phyloP scores from a whole-genome alignment of 1,140 invertebrate species.

The Hylaeus volcanicus region DNA sequence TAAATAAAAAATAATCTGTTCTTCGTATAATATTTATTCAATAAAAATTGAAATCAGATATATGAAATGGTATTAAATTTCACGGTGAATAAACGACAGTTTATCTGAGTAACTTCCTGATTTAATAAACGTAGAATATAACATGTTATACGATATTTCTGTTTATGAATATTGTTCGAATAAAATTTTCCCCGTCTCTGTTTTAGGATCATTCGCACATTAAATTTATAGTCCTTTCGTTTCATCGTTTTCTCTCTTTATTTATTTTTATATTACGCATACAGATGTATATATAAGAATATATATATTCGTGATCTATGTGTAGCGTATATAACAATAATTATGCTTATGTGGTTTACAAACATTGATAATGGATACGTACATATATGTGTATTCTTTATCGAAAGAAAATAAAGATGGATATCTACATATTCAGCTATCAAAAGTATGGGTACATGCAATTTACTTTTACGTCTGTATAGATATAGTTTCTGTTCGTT shows the following conservation, averaged over 20 bases:
- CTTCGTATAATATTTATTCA: no score
- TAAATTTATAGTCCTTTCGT: neutral
- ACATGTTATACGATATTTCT: no score
- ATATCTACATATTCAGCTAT: constrained; percentile 38
- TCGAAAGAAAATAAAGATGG: neutral
- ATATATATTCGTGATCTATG: constrained; percentile 31
- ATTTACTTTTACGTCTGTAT: constrained; percentile 1
- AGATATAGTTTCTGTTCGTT: neutral
- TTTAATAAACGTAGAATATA: no score
- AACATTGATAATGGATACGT: neutral
- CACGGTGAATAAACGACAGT: no score
- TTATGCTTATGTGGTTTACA: neutral
- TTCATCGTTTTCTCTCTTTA: neutral
- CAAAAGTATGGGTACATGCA: neutral
- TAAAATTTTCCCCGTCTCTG: no score
- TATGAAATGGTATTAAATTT: no score
- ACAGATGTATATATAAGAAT: constrained; percentile 44
- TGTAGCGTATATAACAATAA: constrained; percentile 21
- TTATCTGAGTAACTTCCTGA: no score
- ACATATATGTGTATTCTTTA: neutral
- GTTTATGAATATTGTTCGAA: no score
- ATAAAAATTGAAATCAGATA: no score
- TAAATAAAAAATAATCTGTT: no score
- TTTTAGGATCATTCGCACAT: neutral
- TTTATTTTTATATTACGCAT: constrained; percentile 19